Evolutionary conservation across 2,888 invertebrate genomes (phyloP).

Genomic region (Rosalia funebris): DNA sequence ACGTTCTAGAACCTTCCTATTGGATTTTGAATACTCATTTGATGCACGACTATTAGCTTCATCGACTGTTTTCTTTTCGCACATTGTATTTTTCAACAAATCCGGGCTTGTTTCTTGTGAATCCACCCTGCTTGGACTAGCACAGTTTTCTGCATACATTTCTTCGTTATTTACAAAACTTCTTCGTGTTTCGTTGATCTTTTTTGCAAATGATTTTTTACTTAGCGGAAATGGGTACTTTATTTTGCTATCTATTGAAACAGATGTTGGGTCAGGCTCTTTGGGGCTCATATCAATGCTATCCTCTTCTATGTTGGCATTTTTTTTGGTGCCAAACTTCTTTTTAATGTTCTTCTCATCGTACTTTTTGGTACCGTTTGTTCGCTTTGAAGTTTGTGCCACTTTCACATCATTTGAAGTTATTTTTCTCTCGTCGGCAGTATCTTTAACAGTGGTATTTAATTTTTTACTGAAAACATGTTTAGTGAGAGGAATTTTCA

Average conservation of each 20-base stretch:
- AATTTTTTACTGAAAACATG: constrained; percentile 6
- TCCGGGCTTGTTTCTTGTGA: too few species aligned
- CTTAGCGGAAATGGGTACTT: not conserved
- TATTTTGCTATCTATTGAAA: too few species aligned
- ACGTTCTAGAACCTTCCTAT: too few species aligned
- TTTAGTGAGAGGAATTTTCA: constrained; percentile 9
- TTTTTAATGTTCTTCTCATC: not conserved
- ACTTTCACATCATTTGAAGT: not conserved
- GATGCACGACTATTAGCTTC: too few species aligned
- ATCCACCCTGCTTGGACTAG: too few species aligned
- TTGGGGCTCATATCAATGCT: not conserved
- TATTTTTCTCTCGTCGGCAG: not conserved
- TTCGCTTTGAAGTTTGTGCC: not conserved
- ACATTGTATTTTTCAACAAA: too few species aligned
- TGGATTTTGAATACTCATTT: too few species aligned
- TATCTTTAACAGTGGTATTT: not conserved
- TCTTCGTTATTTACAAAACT: not conserved
- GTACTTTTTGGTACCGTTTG: not conserved
- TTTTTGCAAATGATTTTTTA: not conserved
- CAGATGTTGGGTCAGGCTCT: too few species aligned
- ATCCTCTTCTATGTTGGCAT: not conserved
- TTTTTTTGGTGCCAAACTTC: not conserved
- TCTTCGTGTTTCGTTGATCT: not conserved
- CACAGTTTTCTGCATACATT: too few species aligned
- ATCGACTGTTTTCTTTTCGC: too few species aligned